Conservation (phyloP, 2,888 invertebrate species). For the Leptinotarsa peninsularis region DNA sequence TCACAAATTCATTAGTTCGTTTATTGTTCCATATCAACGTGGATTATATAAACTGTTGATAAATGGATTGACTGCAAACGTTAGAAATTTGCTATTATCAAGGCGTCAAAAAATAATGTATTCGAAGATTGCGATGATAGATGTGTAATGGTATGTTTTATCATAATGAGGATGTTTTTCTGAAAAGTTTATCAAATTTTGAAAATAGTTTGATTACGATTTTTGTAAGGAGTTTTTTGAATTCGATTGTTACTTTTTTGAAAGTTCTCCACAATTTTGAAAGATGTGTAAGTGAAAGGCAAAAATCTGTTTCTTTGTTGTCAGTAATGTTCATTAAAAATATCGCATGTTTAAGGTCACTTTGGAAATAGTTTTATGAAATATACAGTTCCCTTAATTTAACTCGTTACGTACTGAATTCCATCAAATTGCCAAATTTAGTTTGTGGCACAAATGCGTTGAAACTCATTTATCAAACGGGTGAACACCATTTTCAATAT, state of each 20-base stretch:
- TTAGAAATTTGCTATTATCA: neutral
- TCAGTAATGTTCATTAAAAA: neutral
- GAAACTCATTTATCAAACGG: slow-evolving; percentile 30
- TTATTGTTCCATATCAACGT: slow-evolving; percentile 41
- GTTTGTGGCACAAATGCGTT: slow-evolving; percentile 17
- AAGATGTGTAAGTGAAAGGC: no score
- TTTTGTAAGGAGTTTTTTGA: no score
- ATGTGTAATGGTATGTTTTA: no score
- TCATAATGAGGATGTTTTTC: no score
- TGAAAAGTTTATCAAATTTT: no score
- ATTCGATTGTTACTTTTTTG: no score
- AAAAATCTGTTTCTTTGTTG: no score
- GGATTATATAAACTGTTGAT: slow-evolving; percentile 36
- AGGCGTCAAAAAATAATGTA: neutral
- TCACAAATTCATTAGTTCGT: slow-evolving; percentile 46
- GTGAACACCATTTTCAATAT: slow-evolving; percentile 29
- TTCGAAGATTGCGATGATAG: neutral
- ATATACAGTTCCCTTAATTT: neutral
- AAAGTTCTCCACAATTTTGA: no score
- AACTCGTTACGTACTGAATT: slow-evolving; percentile 2
- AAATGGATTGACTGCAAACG: slow-evolving; percentile 24
- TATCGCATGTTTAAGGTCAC: neutral
- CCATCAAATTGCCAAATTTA: slow-evolving; percentile 11
- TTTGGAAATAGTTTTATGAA: neutral
- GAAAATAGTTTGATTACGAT: no score